phyloP scores from a whole-genome alignment of 1,140 invertebrate species.

The Euwallacea similis region DNA sequence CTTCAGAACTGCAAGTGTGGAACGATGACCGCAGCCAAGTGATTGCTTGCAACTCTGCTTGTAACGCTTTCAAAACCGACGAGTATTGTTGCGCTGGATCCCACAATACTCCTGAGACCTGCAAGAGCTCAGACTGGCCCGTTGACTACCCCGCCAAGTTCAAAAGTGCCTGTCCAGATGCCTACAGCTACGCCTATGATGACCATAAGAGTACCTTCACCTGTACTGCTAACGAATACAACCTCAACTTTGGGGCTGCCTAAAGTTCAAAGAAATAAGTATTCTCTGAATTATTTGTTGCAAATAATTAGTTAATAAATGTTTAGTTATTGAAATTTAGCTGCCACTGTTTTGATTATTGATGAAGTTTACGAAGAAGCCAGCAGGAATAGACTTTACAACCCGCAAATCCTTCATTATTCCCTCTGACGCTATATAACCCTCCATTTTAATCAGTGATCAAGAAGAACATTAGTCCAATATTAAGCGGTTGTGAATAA shows the following conservation, averaged over 20 bases:
- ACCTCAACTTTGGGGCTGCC: conserved; percentile 41
- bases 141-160: conserved; percentile 53
- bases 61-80: conserved; percentile 54
- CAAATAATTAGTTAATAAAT: neutral
- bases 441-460: no score
- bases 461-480: no score
- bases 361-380: neutral
- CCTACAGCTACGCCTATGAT: conserved; percentile 56
- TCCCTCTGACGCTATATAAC: no score
- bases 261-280: neutral
- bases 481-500: no score
- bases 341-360: neutral
- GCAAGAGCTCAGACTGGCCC: conserved; percentile 51
- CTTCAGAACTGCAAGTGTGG: conserved; percentile 47
- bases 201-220: conserved; percentile 54
- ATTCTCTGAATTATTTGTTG: neutral
- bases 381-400: no score
- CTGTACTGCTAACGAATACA: conserved; percentile 46
- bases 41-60: conserved; percentile 58
- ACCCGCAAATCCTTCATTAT: no score
- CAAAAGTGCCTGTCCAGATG: conserved; percentile 55
- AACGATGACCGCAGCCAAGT: conserved; percentile 40
- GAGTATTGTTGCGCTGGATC: conserved; percentile 54
- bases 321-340: neutral
- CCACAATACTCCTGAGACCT: conserved; percentile 51